Base-by-base conservation (phyloP, 2,113 vertebrate species). In the Pachyramphus minor region DNA sequence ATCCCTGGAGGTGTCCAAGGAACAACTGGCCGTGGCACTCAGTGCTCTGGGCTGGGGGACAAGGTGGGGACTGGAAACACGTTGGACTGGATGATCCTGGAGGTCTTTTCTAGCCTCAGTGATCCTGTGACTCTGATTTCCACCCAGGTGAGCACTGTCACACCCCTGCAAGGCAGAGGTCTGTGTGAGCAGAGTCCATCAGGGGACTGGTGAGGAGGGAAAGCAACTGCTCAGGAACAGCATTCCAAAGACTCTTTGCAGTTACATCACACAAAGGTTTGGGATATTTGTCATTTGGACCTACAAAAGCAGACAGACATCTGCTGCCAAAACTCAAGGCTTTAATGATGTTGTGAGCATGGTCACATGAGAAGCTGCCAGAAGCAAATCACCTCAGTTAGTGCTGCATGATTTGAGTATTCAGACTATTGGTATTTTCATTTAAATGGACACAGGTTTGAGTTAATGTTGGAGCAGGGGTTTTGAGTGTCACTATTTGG, bases 131-230 rank as follows among this genome's bases (percentile, higher is more conserved):
- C 15, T 59, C n/a, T 60, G 24, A 37, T 24, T 25, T 35, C 14
- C 15, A 15, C n/a, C 23, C 60, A 33, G 41, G 31, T 4, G 12
- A 23, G 68, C 6, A 8, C 33, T 30, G 28, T 52, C 69, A 23
- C 68, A 33, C 4, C 44, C 11, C 42, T 47, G 30, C 31, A 23
- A 23, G 80, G 37, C 3, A 2, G 25, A 69, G 55, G 14, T 31
- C 56, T 55, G 30, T 47, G 21, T 11, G 58, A 8, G 6, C 31
- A 69, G 41, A 5, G 1, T 21, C 20, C 24, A 28, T 13, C 10
- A 8, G 14, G 5, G 30, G 24, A 9, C 14, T 9, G 25, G 39
- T 0, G 12, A 19, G 12, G 0, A 0, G 14, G 49, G 42, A 56
- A 56, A 75, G 56, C 28, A 87, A 28, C 76, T 39, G 69, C 77